Conservation (phyloP, 1,140 invertebrate genomes). For the Drosophila grimshawi region DNA sequence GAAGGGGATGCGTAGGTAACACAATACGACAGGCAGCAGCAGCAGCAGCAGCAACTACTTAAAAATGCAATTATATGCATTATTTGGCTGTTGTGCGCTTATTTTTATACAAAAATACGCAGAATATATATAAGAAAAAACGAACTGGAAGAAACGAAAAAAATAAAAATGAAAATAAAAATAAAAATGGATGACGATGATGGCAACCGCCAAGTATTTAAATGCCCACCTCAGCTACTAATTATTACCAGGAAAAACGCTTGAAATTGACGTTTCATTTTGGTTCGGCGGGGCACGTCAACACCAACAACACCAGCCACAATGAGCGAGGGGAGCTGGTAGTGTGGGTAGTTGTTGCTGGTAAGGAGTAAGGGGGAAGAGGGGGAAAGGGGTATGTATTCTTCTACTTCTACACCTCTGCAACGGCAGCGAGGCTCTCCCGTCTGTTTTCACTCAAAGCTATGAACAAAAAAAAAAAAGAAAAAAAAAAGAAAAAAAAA, state of each 20-base stretch:
- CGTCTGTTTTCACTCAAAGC: background rate
- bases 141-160: conserved; percentile 2
- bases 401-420: conserved; percentile 1
- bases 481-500: background rate
- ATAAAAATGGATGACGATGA: conserved; percentile 59
- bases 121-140: conserved; percentile 51
- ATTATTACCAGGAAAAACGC: conserved; percentile 84
- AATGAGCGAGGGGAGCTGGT: background rate
- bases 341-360: background rate
- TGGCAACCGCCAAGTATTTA: conserved; percentile 71
- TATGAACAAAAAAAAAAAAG: too few relatives aligned
- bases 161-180: conserved; percentile 13
- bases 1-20: conserved; percentile 52
- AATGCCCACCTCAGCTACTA: conserved; percentile 84
- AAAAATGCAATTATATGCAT: conserved; percentile 83
- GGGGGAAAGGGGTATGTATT: background rate
- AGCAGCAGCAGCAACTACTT: conserved; percentile 68
- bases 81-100: conserved; percentile 68
- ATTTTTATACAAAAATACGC: conserved; percentile 76
- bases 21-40: conserved; percentile 61
- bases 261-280: conserved; percentile 84
- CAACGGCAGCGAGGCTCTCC: background rate
- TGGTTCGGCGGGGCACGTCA: conserved; percentile 67
- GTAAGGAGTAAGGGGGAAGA: background rate
- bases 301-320: conserved; percentile 43